phyloP scores from a whole-genome alignment of 2,888 invertebrate genomes.

The Trichogramma evanescens region DNA sequence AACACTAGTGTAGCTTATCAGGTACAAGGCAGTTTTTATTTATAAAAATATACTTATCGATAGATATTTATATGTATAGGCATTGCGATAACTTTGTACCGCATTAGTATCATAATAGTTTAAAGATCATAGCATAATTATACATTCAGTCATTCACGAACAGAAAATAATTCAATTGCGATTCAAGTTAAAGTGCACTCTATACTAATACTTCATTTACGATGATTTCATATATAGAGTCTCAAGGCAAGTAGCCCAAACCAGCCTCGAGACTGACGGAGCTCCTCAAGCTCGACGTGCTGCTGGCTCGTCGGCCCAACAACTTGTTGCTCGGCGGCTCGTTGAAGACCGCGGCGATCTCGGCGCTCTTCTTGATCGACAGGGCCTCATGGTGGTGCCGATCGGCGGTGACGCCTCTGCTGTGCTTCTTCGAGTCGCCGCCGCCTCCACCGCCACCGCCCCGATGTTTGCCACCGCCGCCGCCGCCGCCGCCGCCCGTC shows the following conservation, averaged over 20 bases:
- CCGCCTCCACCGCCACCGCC: not conserved
- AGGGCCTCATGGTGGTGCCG: constrained; percentile 56
- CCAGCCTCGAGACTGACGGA: constrained; percentile 44
- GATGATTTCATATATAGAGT: not conserved
- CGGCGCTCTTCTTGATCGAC: constrained; percentile 81
- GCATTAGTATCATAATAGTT: too few species aligned
- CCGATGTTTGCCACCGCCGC: not conserved
- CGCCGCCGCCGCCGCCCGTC: not conserved
- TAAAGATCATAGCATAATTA: too few species aligned
- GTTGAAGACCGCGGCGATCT: constrained; percentile 80
- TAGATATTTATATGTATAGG: not conserved
- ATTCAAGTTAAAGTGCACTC: not conserved
- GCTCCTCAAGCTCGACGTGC: constrained; percentile 40
- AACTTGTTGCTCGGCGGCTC: constrained; percentile 51
- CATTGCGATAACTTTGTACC: too few species aligned
- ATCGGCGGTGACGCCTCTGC: constrained; percentile 26
- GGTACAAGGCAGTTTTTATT: not conserved
- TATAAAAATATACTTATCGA: not conserved
- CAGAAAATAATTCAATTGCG: too few species aligned
- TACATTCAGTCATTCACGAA: too few species aligned
- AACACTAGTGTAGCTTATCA: too few species aligned
- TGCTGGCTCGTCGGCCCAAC: constrained; percentile 35
- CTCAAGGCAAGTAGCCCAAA: constrained; percentile 41
- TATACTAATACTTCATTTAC: not conserved
- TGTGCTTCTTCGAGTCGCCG: constrained; percentile 26